Evolutionary conservation across 2,797 vertebrate genomes (phyloP).

Genomic region (Typhlichthys subterraneus): DNA sequence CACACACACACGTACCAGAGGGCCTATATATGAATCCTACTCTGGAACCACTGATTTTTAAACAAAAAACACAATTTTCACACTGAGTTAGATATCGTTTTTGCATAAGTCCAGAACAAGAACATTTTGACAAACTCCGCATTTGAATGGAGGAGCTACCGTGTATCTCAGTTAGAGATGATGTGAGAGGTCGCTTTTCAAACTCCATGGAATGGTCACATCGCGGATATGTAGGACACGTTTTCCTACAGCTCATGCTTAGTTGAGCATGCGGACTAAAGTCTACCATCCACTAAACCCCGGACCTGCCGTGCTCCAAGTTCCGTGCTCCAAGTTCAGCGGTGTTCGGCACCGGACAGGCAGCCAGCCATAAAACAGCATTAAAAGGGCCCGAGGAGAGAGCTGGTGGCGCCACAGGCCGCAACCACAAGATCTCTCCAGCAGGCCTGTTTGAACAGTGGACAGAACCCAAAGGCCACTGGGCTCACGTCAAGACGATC

Average conservation of each 20-base stretch:
- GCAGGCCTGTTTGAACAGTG: slow-evolving; percentile 53
- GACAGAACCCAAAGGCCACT: slow-evolving; percentile 49
- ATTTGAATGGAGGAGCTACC: too few species aligned
- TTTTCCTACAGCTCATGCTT: slow-evolving; percentile 27
- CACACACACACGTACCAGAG: background rate
- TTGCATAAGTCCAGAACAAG: too few species aligned
- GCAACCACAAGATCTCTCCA: slow-evolving; percentile 63
- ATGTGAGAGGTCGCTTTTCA: slow-evolving; percentile 37
- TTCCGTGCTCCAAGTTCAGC: slow-evolving; percentile 37
- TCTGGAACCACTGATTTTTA: background rate
- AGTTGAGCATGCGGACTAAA: slow-evolving; percentile 11
- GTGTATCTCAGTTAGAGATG: slow-evolving; percentile 16
- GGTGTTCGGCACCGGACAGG: slow-evolving; percentile 31
- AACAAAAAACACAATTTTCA: too few species aligned
- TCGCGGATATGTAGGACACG: slow-evolving; percentile 32
- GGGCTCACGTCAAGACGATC: slow-evolving; percentile 47
- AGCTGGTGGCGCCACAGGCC: slow-evolving; percentile 39
- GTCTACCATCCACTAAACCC: slow-evolving; percentile 24
- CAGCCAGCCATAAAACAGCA: slow-evolving; percentile 47
- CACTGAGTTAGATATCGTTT: too few species aligned
- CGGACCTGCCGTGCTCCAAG: slow-evolving; percentile 34
- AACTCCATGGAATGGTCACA: slow-evolving; percentile 29
- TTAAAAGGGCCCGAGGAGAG: slow-evolving; percentile 46
- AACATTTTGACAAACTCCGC: too few species aligned
- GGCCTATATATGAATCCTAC: too few species aligned